Percentiles rank a stretch among this genome's conserved stretches.
These are phyloP conservation scores for Platichthys stellatus DNA, from an alignment of 2,113 vertebrate genomes.

Conservation along the genomic window DNA sequence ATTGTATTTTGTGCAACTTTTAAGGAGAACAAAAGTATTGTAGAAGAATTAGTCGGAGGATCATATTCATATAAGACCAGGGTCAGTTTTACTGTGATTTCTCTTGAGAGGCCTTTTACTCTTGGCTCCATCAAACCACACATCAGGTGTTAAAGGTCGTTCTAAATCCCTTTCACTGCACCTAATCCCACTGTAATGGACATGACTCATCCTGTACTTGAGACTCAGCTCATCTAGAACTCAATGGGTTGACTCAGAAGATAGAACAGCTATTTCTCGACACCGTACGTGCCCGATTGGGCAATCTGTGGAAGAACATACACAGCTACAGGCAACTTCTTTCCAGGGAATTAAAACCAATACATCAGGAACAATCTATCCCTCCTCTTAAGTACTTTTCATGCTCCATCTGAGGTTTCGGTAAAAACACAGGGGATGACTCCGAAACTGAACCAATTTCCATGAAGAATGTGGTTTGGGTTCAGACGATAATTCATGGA, in stretches of 20 bases:
- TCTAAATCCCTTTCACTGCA: not conserved
- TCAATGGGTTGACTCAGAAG: slow-evolving; percentile 21
- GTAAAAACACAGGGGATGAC: no score
- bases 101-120: not conserved
- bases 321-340: no score
- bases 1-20: not conserved
- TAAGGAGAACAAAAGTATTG: not conserved
- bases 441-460: no score
- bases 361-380: no score
- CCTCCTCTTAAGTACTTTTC: no score
- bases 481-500: no score
- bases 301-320: slow-evolving; percentile 3
- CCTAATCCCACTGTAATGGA: not conserved
- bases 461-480: no score
- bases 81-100: not conserved
- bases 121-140: not conserved
- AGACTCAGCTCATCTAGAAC: slow-evolving; percentile 1
- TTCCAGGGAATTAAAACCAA: no score
- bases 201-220: not conserved
- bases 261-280: not conserved
- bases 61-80: not conserved
- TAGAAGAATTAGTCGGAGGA: not conserved
- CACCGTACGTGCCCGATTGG: slow-evolving; percentile 6
- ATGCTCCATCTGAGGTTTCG: no score
- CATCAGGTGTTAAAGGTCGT: slow-evolving; percentile 15